These are phyloP conservation scores for Nesometra sesokonis DNA, from an alignment of 35 echinoderm and acorn worm species.

Conservation along the genomic window DNA sequence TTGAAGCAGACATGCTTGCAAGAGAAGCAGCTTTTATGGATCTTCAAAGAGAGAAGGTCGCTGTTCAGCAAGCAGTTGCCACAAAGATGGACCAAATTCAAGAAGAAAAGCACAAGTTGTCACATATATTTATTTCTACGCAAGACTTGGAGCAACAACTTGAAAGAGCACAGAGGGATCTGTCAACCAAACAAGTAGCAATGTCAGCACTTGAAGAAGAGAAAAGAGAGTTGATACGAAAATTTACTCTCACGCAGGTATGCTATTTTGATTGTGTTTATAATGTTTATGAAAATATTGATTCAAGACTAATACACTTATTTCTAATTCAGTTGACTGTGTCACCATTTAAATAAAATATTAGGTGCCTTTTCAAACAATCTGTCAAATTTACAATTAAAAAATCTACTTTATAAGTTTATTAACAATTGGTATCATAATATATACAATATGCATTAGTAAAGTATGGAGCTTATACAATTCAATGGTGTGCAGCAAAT, in stretches of 20 bases:
- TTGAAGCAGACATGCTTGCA: conserved; percentile 87
- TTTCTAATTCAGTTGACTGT: too few relatives aligned
- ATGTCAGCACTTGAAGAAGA: conserved; percentile 59
- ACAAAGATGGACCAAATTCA: conserved; percentile 81
- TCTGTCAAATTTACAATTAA: too few relatives aligned
- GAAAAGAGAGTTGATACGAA: conserved; percentile 71
- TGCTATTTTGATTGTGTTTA: not conserved
- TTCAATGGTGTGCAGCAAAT: too few relatives aligned
- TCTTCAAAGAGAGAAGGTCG: conserved; percentile 69
- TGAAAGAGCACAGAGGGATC: conserved; percentile 61
- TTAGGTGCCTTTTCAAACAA: too few relatives aligned
- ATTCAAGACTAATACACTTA: too few relatives aligned
- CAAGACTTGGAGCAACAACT: conserved; percentile 79
- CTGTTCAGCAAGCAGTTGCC: conserved; percentile 72
- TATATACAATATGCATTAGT: too few relatives aligned
- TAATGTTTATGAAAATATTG: too few relatives aligned
- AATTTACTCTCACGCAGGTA: conserved; percentile 57
- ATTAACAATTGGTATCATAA: too few relatives aligned
- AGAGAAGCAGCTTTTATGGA: conserved; percentile 75
- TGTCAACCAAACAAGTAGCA: conserved; percentile 58
- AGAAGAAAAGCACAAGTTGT: conserved; percentile 69
- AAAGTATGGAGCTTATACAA: too few relatives aligned
- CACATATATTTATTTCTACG: conserved; percentile 55
- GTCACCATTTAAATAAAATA: too few relatives aligned
- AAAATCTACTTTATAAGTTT: too few relatives aligned